These are phyloP conservation scores for Reticulitermes lucifugus DNA, from an alignment of 2,888 invertebrate genomes.

Conservation along the genomic window DNA sequence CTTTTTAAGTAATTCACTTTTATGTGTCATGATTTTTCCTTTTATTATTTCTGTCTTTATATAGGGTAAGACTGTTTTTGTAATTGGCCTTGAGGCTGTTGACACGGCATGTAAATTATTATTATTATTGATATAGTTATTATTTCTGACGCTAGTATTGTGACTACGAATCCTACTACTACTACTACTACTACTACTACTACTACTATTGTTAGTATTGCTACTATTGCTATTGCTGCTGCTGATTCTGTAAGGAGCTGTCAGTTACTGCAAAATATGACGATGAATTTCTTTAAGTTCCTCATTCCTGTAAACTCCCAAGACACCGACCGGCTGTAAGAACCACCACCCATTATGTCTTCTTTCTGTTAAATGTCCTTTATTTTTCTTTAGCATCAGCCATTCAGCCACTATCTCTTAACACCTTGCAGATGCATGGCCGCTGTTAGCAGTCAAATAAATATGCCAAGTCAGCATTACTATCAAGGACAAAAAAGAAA, in stretches of 20 bases:
- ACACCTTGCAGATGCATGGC: not conserved
- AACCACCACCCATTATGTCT: conserved; percentile 13
- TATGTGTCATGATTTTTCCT: no score
- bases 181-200: no score
- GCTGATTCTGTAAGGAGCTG: not conserved
- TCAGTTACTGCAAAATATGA: not conserved
- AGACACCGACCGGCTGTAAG: not conserved
- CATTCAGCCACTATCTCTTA: not conserved
- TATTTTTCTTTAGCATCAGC: not conserved
- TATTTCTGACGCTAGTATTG: not conserved
- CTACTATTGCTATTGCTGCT: no score
- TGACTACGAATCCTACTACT: no score
- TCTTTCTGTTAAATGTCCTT: not conserved
- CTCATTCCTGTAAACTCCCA: no score
- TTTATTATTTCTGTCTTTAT: no score
- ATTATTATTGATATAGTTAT: not conserved
- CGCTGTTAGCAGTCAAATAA: conserved; percentile 1
- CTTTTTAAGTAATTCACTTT: no score
- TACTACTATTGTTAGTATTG: no score
- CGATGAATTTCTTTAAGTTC: no score
- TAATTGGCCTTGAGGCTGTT: no score
- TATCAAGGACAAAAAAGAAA: not conserved
- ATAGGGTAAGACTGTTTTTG: no score
- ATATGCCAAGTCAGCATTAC: conserved; percentile 34
- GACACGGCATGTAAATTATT: not conserved